Conservation (phyloP, 1,140 invertebrate genomes). For the Drosophila orosa region DNA sequence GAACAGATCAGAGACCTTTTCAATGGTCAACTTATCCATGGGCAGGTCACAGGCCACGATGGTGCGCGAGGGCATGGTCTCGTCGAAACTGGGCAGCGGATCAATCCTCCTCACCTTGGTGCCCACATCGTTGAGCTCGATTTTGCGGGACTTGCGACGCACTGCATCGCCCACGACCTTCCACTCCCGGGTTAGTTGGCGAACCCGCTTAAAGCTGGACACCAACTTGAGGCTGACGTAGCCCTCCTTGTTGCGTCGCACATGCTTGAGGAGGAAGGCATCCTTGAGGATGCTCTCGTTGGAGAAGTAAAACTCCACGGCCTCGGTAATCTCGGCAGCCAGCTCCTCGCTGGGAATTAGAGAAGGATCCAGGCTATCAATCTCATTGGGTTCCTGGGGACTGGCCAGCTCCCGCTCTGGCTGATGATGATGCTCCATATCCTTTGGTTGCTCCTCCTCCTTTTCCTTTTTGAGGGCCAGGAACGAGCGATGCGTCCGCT, state of each 20-base stretch:
- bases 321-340: conserved; percentile 90
- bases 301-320: conserved; percentile 97
- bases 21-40: conserved; percentile 92
- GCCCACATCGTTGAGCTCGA: conserved; percentile 95
- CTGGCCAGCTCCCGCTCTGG: conserved; percentile 5
- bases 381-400: conserved; percentile 58
- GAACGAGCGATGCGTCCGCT: conserved; percentile 73
- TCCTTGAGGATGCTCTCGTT: conserved; percentile 97
- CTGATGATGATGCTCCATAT: not conserved
- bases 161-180: conserved; percentile 94
- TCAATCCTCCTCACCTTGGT: conserved; percentile 95
- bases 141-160: conserved; percentile 89
- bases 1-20: conserved; percentile 94
- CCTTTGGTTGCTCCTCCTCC: conserved; percentile 36
- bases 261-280: conserved; percentile 97
- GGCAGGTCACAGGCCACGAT: conserved; percentile 94
- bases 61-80: conserved; percentile 95
- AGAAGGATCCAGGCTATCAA: conserved; percentile 62
- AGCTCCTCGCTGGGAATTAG: conserved; percentile 89
- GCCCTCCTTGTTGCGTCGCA: conserved; percentile 96
- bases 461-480: conserved; percentile 67
- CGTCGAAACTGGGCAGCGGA: conserved; percentile 94
- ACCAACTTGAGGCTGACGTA: conserved; percentile 97
- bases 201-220: conserved; percentile 96
- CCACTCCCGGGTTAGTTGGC: conserved; percentile 96